Percentiles rank a stretch among this genome's conserved stretches.
Evolutionary conservation across 2,113 vertebrate species (phyloP).

Genomic region (Apodemus speciosus): DNA sequence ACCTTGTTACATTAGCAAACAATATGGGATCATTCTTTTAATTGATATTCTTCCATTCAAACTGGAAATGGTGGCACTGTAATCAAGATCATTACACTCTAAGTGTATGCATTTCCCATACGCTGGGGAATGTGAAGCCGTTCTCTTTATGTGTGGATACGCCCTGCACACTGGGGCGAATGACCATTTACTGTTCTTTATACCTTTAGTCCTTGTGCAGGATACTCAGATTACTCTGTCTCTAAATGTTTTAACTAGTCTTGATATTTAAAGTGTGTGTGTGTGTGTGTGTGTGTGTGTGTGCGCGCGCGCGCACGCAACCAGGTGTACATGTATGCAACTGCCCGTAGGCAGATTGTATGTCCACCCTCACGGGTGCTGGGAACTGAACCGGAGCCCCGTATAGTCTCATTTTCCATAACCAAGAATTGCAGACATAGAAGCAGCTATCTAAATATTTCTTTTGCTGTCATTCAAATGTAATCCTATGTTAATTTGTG

Average conservation of each 20-base stretch:
- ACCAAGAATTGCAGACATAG: neutral
- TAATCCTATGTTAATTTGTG: neutral
- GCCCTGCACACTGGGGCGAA: neutral
- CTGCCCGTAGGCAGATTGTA: neutral
- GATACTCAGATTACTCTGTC: neutral
- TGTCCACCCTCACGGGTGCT: neutral
- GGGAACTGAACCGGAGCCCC: neutral
- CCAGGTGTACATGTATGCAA: neutral
- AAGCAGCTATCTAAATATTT: neutral
- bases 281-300: neutral
- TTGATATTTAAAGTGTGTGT: neutral
- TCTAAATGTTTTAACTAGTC: conserved; percentile 6
- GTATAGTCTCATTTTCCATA: neutral
- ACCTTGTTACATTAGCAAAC: conserved; percentile 44
- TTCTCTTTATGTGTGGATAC: neutral
- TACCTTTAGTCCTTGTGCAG: neutral
- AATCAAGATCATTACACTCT: conserved; percentile 33
- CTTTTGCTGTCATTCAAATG: neutral
- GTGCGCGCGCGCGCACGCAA: too few relatives aligned
- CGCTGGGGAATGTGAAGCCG: neutral
- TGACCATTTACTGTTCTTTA: neutral
- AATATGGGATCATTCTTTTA: conserved; percentile 55
- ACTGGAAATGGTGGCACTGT: neutral
- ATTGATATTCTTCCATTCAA: conserved; percentile 23
- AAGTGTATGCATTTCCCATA: neutral